phyloP scores from a whole-genome alignment of 2,888 invertebrate species.

The Plemyria rubiginata region DNA sequence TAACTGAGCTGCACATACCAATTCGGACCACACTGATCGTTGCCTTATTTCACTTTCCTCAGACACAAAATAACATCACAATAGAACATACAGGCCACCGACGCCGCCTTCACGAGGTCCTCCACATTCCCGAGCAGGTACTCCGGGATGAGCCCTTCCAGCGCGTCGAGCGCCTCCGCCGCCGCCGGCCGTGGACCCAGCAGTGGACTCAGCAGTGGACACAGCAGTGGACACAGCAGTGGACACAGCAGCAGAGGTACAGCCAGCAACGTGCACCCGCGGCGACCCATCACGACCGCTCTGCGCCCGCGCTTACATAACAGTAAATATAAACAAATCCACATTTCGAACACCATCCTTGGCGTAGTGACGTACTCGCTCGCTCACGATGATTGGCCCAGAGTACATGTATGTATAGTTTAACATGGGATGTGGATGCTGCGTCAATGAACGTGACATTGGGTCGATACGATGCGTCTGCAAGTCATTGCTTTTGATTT shows the following conservation, averaged over 20 bases:
- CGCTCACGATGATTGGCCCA: no score
- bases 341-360: constrained; percentile 27
- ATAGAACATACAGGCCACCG: constrained; percentile 56
- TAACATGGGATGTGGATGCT: constrained; percentile 11
- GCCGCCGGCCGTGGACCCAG: constrained; percentile 21
- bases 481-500: constrained; percentile 13
- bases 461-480: background rate
- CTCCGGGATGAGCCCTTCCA: constrained; percentile 53
- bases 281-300: constrained; percentile 46
- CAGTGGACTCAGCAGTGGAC: background rate
- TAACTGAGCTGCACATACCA: no score
- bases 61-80: background rate
- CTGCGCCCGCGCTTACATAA: constrained; percentile 45
- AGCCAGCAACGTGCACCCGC: constrained; percentile 37
- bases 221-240: constrained; percentile 7
- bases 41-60: background rate
- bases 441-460: constrained; percentile 30
- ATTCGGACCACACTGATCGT: background rate
- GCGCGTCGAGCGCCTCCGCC: constrained; percentile 47
- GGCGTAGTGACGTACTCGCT: constrained; percentile 16
- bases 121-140: constrained; percentile 53
- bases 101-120: constrained; percentile 57
- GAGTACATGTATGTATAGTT: background rate
- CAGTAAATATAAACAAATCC: constrained; percentile 48
- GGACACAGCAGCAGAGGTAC: background rate